Conservation (phyloP, 2,888 invertebrate genomes). For the Eulithis testata region DNA sequence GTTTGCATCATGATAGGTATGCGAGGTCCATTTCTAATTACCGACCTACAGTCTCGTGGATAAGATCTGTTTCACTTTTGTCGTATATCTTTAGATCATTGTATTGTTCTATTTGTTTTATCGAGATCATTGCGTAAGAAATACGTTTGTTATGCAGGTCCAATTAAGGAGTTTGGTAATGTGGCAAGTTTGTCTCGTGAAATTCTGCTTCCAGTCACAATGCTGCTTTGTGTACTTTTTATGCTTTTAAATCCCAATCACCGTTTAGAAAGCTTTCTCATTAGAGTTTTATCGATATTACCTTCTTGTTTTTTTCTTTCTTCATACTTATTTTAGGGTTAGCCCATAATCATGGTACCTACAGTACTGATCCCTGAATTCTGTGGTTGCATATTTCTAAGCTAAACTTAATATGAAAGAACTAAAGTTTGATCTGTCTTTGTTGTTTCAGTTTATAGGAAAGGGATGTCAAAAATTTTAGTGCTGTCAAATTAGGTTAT, state of each 20-base stretch:
- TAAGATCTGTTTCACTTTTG: constrained; percentile 62
- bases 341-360: too few species aligned
- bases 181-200: constrained; percentile 35
- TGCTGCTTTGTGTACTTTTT: constrained; percentile 2
- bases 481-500: too few species aligned
- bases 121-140: constrained; percentile 69
- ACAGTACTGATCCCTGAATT: too few species aligned
- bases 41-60: constrained; percentile 58
- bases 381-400: too few species aligned
- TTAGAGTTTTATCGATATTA: background rate
- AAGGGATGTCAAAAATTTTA: too few species aligned
- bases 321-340: too few species aligned
- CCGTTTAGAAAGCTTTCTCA: background rate
- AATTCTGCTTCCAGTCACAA: constrained; percentile 3
- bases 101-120: constrained; percentile 68
- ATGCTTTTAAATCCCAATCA: background rate
- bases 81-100: constrained; percentile 51
- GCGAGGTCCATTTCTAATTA: constrained; percentile 55
- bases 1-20: constrained; percentile 68
- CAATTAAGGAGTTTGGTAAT: constrained; percentile 41
- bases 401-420: too few species aligned
- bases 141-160: constrained; percentile 59
- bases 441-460: too few species aligned
- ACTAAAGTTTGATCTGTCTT: too few species aligned
- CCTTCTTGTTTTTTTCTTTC: too few species aligned